Evolutionary conservation across 2,797 vertebrate species (phyloP).

Genomic region (Pipistrellus kuhlii): DNA sequence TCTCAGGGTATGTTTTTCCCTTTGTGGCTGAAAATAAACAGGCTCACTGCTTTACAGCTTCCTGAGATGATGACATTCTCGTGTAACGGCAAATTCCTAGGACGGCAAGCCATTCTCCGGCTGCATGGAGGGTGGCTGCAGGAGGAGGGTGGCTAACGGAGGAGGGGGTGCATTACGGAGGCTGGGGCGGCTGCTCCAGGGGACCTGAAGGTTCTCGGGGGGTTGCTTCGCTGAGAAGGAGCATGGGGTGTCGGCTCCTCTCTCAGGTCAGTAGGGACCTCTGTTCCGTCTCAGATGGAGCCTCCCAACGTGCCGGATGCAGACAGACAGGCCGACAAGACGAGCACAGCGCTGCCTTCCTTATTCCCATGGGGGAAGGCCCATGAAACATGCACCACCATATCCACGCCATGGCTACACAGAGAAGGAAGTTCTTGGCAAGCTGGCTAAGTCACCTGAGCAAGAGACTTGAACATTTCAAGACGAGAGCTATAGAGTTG

Average conservation of each 20-base stretch:
- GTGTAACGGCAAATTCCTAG: slow-evolving; percentile 62
- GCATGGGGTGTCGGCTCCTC: not conserved
- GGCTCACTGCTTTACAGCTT: slow-evolving; percentile 76
- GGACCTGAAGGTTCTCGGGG: not conserved
- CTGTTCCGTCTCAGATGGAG: not conserved
- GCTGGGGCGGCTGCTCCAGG: not conserved
- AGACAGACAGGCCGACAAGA: not conserved
- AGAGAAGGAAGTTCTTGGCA: not conserved
- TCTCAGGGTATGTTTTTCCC: slow-evolving; percentile 72
- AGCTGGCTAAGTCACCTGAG: not conserved
- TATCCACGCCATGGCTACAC: not conserved
- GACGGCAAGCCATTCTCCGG: slow-evolving; percentile 51
- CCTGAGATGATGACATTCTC: slow-evolving; percentile 76
- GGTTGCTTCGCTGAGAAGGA: not conserved
- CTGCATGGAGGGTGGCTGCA: not conserved
- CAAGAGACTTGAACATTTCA: slow-evolving; percentile 21
- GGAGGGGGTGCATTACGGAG: not conserved
- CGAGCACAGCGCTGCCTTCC: not conserved
- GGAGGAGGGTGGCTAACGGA: too few species aligned
- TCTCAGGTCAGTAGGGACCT: not conserved
- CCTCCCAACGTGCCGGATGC: not conserved
- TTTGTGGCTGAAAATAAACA: slow-evolving; percentile 75
- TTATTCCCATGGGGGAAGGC: not conserved
- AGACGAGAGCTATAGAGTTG: not conserved
- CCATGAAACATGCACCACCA: not conserved